Percentiles rank a stretch among this genome's conserved stretches.
Conservation (phyloP, 2,113 vertebrate species). For the Nothobranchius kuhntae region DNA sequence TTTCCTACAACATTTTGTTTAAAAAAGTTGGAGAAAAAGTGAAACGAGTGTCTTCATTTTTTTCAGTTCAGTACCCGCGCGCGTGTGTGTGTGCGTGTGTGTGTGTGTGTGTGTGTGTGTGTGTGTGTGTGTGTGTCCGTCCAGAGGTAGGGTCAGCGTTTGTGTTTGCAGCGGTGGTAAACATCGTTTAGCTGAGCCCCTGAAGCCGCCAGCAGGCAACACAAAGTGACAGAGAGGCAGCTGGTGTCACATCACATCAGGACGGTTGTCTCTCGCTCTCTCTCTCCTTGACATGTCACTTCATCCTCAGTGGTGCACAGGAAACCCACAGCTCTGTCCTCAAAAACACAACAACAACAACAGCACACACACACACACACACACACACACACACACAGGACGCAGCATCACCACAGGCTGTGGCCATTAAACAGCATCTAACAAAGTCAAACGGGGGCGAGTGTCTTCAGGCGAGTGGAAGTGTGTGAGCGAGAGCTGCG, state of each 20-base stretch:
- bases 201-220: slow-evolving; percentile 65
- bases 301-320: slow-evolving; percentile 49
- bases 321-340: slow-evolving; percentile 30
- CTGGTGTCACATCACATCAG: slow-evolving; percentile 74
- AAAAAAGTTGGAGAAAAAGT: slow-evolving; percentile 29
- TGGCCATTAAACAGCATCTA: slow-evolving; percentile 56
- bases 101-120: slow-evolving; percentile 8
- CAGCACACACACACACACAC: background rate
- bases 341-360: slow-evolving; percentile 18
- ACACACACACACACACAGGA: slow-evolving; percentile 31
- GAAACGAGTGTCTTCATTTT: slow-evolving; percentile 18
- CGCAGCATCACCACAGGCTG: slow-evolving; percentile 50
- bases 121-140: background rate
- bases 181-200: slow-evolving; percentile 67
- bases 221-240: slow-evolving; percentile 78
- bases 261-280: slow-evolving; percentile 46
- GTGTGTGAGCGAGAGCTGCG: slow-evolving; percentile 39
- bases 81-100: background rate
- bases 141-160: slow-evolving; percentile 36
- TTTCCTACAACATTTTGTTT: background rate
- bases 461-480: slow-evolving; percentile 60
- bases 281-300: slow-evolving; percentile 59
- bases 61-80: background rate
- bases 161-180: slow-evolving; percentile 62
- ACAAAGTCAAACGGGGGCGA: slow-evolving; percentile 64